Percentiles rank a stretch among this genome's conserved stretches.
phyloP scores from a whole-genome alignment of 2,113 vertebrate species.

The Hiodon alosoides region DNA sequence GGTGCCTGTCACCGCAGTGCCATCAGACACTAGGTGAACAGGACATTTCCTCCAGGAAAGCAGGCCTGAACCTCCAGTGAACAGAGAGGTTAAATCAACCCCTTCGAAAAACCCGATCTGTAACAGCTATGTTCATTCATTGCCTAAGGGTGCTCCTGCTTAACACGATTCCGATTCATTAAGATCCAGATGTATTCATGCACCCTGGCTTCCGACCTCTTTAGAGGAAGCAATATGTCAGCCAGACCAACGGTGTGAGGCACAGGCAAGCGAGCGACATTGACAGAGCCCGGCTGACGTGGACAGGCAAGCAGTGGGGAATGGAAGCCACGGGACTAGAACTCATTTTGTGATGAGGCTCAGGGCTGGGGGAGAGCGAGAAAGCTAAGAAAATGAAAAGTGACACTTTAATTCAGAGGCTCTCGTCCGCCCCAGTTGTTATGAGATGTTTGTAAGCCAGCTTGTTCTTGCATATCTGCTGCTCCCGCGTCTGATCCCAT shows the following conservation, averaged over 20 bases:
- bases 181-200: too few relatives aligned
- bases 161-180: too few relatives aligned
- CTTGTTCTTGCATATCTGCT: constrained; percentile 58
- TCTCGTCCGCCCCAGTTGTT: constrained; percentile 67
- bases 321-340: neutral
- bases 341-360: constrained; percentile 16
- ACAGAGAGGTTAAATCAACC: too few relatives aligned
- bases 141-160: too few relatives aligned
- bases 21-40: neutral
- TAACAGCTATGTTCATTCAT: too few relatives aligned
- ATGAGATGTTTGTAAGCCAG: constrained; percentile 71
- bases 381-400: constrained; percentile 69
- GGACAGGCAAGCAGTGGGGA: too few relatives aligned
- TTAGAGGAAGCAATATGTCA: too few relatives aligned
- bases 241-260: too few relatives aligned
- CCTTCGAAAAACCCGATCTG: too few relatives aligned
- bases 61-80: neutral
- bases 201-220: too few relatives aligned
- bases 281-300: too few relatives aligned
- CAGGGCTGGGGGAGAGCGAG: constrained; percentile 52
- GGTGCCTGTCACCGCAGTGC: constrained; percentile 2
- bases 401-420: constrained; percentile 71
- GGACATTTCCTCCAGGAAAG: neutral
- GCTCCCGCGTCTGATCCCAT: constrained; percentile 49
- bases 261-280: too few relatives aligned